Evolutionary conservation across 2,888 invertebrate genomes (phyloP), one percentile per base, ranked within the genome.

Genomic region (Rutpela maculata): DNA sequence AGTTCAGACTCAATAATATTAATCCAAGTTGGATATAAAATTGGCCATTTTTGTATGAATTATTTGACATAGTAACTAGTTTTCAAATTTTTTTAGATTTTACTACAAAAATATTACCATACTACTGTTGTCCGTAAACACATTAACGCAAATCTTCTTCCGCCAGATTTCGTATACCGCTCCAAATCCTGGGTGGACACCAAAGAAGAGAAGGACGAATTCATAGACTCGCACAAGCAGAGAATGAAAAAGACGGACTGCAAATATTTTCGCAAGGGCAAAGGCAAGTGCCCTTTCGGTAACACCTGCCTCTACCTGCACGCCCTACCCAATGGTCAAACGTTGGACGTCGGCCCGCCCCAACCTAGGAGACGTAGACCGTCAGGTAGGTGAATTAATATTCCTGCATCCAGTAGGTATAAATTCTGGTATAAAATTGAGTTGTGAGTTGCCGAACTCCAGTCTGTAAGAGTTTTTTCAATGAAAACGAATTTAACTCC

Each of bases 241-340:
- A 94, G 94, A 70, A 90, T 95, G 82, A 93, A 92, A 60, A 77
- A 78, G 74, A 50, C 77, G 35, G 80, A 93, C 82, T 96, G 96
- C 91, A 94, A 94, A 87, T 95, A 96, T 87, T 96, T 95, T 88
- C 93, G 93, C 81, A 92, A 93, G 88, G 95, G 95, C 1, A 91
- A 91, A 70, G 95, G 95, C 22, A 93, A 93, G 83, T 96, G 96
- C 90, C 96, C 95, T 1, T 96, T 96, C 89, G 95, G 95, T 77
- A 95, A 95, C 88, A 95, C 95, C 86, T 96, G 96, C 86, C 95
- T 96, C 87, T 96, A 96, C 87, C 92, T 93, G 74, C 96, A 96
- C 88, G 94, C 94, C 56, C 90, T 94, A 80, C 93, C 95, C 4
- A 94, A 95, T 88, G 96, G 96, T 9, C 92, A 91, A 75, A 91